Conservation (phyloP, 1,140 invertebrate genomes). For the Penaeus indicus region DNA sequence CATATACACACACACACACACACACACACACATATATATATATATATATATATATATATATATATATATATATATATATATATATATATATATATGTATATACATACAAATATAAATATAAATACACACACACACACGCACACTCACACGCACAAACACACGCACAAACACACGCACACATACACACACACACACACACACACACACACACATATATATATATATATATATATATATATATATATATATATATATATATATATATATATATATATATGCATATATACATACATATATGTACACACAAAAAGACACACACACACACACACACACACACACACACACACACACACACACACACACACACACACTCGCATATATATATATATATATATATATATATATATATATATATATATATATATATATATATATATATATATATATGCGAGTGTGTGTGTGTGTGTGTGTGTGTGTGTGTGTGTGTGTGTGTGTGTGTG, state of each 20-base stretch:
- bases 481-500: too few species aligned
- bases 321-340: too few species aligned
- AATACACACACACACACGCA: not conserved
- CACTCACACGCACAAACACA: too few species aligned
- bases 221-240: slow-evolving; percentile 29
- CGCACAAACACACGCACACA: too few species aligned
- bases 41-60: slow-evolving; percentile 29
- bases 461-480: too few species aligned
- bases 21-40: not conserved
- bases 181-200: not conserved
- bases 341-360: too few species aligned
- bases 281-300: not conserved
- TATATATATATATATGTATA: slow-evolving; percentile 15
- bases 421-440: slow-evolving; percentile 10
- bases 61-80: slow-evolving; percentile 7
- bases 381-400: slow-evolving; percentile 31
- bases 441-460: too few species aligned
- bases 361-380: not conserved
- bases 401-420: slow-evolving; percentile 18
- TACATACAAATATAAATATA: not conserved
- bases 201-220: not conserved
- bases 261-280: not conserved
- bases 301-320: too few species aligned
- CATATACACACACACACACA: not conserved
- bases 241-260: slow-evolving; percentile 7